Conservation (phyloP, 1,140 invertebrate species). For the Caenorhabditis brenneri region DNA sequence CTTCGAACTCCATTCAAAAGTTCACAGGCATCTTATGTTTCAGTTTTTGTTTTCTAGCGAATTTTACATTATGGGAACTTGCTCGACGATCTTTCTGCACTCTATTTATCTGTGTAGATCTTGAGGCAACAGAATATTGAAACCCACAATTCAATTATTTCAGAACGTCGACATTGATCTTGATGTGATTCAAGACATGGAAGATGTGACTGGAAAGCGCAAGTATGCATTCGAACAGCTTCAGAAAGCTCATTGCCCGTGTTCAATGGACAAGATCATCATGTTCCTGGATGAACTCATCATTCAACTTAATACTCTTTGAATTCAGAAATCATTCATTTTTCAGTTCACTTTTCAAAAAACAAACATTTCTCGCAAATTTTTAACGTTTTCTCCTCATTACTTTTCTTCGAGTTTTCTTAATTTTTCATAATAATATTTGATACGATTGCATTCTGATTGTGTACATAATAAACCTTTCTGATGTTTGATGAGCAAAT, state of each 20-base stretch:
- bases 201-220: constrained; percentile 26
- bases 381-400: neutral
- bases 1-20: neutral
- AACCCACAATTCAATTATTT: neutral
- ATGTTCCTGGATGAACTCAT: constrained; percentile 45
- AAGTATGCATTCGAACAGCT: constrained; percentile 46
- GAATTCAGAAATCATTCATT: neutral
- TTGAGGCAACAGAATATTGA: neutral
- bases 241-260: constrained; percentile 28
- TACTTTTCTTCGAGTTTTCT: neutral
- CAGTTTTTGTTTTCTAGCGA: neutral
- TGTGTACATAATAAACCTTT: constrained; percentile 10
- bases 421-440: neutral
- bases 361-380: neutral
- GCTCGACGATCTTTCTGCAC: neutral
- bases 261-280: constrained; percentile 48
- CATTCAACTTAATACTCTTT: constrained; percentile 11
- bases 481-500: neutral
- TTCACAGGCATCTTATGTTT: neutral
- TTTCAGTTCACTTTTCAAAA: constrained; percentile 34
- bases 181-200: constrained; percentile 36
- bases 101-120: neutral
- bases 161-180: constrained; percentile 46
- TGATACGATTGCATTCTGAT: neutral
- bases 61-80: neutral